These are phyloP conservation scores for Lepus europaeus DNA, from an alignment of 2,113 vertebrate genomes.

Conservation along the genomic window DNA sequence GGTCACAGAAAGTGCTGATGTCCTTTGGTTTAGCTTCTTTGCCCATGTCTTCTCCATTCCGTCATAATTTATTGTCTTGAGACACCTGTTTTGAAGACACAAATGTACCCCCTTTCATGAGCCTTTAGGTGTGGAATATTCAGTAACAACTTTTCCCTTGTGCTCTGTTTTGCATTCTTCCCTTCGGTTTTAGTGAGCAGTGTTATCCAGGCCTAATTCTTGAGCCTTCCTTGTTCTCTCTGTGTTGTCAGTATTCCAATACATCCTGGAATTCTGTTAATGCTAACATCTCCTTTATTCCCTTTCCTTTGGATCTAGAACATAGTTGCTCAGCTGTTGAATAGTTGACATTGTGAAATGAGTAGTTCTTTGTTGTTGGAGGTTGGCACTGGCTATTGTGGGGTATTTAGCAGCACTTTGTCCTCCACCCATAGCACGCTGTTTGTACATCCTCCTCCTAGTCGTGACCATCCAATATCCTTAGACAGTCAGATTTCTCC, in stretches of 20 bases:
- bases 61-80: not conserved
- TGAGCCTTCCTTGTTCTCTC: not conserved
- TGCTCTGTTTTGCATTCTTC: not conserved
- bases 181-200: not conserved
- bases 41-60: not conserved
- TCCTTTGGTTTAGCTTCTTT: not conserved
- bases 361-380: not conserved
- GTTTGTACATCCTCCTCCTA: not conserved
- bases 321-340: not conserved
- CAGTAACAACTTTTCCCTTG: not conserved
- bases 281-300: not conserved
- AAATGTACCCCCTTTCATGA: not conserved
- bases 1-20: not conserved
- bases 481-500: not conserved
- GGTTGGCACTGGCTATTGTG: not conserved
- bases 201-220: not conserved
- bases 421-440: no score
- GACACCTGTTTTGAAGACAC: not conserved
- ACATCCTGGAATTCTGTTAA: not conserved
- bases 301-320: not conserved
- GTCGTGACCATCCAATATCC: not conserved
- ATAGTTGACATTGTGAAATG: not conserved
- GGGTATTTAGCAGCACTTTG: not conserved
- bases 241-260: not conserved
- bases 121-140: not conserved